Evolutionary conservation across 2,113 vertebrate genomes (phyloP).

Genomic region (mouse (Mus musculus)): DNA sequence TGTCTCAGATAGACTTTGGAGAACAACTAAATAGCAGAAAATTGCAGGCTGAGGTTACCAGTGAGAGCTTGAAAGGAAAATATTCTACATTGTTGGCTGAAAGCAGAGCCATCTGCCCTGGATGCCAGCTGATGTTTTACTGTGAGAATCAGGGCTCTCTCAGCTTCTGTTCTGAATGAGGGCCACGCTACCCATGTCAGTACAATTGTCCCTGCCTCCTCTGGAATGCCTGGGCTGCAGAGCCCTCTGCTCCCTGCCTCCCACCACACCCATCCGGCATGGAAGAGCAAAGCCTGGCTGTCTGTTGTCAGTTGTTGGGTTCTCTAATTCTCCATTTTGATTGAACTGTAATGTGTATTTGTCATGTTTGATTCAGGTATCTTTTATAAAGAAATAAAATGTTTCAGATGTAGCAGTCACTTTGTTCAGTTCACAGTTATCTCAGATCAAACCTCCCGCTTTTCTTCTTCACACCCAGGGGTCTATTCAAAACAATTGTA

Average conservation of each 20-base stretch:
- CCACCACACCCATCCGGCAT: accelerated
- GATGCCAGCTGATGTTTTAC: conserved; percentile 1
- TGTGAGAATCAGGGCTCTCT: conserved; percentile 1
- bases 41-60: background rate
- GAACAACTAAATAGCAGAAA: conserved; percentile 23
- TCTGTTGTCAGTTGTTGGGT: background rate
- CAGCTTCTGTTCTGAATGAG: background rate
- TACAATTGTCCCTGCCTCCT: background rate
- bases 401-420: conserved; percentile 23
- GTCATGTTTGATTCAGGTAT: conserved; percentile 23
- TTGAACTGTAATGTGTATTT: conserved; percentile 24
- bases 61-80: conserved; percentile 17
- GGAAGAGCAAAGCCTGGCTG: background rate
- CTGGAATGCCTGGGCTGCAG: background rate
- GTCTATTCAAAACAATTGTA: conserved; percentile 79
- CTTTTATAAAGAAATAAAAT: conserved; percentile 40
- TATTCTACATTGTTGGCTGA: background rate
- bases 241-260: background rate
- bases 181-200: background rate
- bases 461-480: conserved; percentile 11
- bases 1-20: conserved; percentile 17
- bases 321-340: conserved; percentile 6
- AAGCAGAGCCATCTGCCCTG: background rate
- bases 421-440: background rate
- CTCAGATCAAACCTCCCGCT: conserved; percentile 5